Base-by-base conservation (phyloP, 2,113 vertebrate species). In the western clawed frog (Xenopus tropicalis) region DNA sequence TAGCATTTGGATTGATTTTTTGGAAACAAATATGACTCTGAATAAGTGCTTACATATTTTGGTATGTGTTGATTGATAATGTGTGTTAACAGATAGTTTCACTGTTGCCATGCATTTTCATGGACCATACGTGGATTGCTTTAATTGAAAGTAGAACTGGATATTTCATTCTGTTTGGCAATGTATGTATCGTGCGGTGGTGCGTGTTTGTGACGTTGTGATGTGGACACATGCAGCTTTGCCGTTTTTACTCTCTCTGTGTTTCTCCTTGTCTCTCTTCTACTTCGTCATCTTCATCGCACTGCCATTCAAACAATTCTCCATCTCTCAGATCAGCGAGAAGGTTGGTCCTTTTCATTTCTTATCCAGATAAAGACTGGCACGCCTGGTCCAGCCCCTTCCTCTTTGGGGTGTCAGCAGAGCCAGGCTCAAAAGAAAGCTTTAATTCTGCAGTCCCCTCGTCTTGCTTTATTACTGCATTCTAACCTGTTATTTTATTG, bases 161-260 rank as follows among this genome's bases (percentile, higher is more conserved):
- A 61, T 65, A 3, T 11, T 79, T 23, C 48, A 69, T 42, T 66
- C 1, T 3, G 29, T 37, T 37, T 37, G 29, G 10, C 29, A 37
- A 37, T 37, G 69, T 65, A 70, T 78, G 71, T 0, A 0, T 48
- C 77, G 1, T 61, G 46, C 75, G 29, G 70, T 77, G 72, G 57
- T 3, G 22, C 25, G 68, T 17, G 8, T 54, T 9, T 71, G 79
- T 58, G 59, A 56, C 12, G 43, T 63, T 44, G 22, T 66, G 52
- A 86, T 88, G 86, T 91, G 88, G 91, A 94, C 93, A 96, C 88
- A 90, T 89, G 90, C 89, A 93, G 91, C 52, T 90, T 96, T 94
- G 94, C 94, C 95, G 93, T 98, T 98, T 93, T 99, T 94, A 99
- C 95, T 98, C 94, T 97, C 92, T 98, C 88, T 96, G 93, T 96